Evolutionary conservation across 37 sponge, comb jelly and placozoan species (phyloP).

Genomic region (Bolinopsis microptera): DNA sequence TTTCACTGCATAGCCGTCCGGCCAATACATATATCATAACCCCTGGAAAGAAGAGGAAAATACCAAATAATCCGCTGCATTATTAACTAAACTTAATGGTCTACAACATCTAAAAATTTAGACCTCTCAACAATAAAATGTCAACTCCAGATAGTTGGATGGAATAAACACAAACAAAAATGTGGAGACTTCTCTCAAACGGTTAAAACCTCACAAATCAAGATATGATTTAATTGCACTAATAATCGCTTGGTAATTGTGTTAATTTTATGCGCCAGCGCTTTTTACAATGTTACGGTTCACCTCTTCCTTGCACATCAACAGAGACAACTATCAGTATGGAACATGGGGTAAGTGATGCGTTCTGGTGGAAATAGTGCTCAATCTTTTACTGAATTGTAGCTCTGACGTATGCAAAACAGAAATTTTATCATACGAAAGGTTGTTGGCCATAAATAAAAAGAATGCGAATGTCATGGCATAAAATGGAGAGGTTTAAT

Average conservation of each 20-base stretch:
- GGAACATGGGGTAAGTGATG: too few species aligned
- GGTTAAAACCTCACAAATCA: neutral
- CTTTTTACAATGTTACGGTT: neutral
- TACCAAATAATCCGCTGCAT: neutral
- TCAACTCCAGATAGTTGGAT: neutral
- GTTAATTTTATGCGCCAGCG: slow-evolving; percentile 37
- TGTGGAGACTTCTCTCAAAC: neutral
- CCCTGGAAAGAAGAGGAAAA: neutral
- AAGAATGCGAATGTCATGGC: too few species aligned
- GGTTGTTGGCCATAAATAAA: too few species aligned
- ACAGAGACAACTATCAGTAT: too few species aligned
- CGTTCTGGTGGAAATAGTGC: too few species aligned
- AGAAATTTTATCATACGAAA: too few species aligned
- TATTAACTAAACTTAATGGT: neutral
- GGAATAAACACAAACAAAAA: neutral
- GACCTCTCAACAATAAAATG: neutral
- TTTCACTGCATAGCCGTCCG: too few species aligned
- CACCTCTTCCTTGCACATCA: too few species aligned
- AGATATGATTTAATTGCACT: neutral
- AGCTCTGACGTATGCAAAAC: too few species aligned
- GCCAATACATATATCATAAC: neutral
- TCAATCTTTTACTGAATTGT: too few species aligned
- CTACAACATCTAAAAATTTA: neutral
- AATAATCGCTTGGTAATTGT: neutral
- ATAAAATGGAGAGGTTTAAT: too few species aligned